Evolutionary conservation across 2,888 invertebrate species (phyloP).

Genomic region (Lasioglossum pauxillum): DNA sequence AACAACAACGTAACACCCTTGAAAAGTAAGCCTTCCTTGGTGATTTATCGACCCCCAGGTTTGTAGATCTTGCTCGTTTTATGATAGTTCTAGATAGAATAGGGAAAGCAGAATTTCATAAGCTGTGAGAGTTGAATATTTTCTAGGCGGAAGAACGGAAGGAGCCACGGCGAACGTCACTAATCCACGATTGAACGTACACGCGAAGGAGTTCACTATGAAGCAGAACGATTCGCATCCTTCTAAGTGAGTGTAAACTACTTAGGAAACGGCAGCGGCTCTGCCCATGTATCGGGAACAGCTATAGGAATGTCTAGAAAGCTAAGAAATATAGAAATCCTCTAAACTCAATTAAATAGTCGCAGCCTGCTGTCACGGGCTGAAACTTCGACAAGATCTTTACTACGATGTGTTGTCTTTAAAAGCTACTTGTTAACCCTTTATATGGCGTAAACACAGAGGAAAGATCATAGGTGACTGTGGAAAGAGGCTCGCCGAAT

Average conservation of each 20-base stretch:
- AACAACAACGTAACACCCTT: constrained; percentile 86
- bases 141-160: constrained; percentile 70
- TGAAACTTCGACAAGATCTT: background rate
- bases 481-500: constrained; percentile 16
- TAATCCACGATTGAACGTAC: constrained; percentile 91
- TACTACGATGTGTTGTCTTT: background rate
- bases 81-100: background rate
- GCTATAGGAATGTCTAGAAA: constrained; percentile 31
- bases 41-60: constrained; percentile 96
- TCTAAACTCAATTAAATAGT: background rate
- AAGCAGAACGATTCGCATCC: constrained; percentile 86
- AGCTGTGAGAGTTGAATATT: background rate
- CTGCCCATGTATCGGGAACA: constrained; percentile 21
- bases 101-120: background rate
- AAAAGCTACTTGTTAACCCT: background rate
- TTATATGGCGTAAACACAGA: background rate
- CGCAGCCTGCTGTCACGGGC: background rate
- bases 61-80: background rate
- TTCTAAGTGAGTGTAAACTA: constrained; percentile 80
- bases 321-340: background rate
- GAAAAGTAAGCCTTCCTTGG: constrained; percentile 93
- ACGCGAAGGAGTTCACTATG: constrained; percentile 96
- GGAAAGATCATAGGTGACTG: constrained; percentile 6
- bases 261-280: constrained; percentile 33
- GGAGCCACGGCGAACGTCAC: constrained; percentile 68